These are phyloP conservation scores for Lithophane semibrunnea DNA, from an alignment of 2,888 invertebrate species.

Conservation along the genomic window DNA sequence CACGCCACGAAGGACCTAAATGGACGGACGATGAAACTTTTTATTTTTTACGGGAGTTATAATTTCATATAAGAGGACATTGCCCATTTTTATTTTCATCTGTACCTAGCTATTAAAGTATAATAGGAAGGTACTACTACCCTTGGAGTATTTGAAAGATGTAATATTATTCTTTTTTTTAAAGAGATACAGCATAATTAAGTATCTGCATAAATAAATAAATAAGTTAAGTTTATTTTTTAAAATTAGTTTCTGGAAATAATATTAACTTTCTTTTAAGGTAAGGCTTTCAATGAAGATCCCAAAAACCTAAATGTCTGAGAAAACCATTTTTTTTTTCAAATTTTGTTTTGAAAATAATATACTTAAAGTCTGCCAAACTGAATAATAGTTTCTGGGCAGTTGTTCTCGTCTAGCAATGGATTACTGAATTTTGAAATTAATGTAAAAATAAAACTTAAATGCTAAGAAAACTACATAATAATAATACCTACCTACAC, in stretches of 20 bases:
- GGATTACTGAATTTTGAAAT: too few relatives aligned
- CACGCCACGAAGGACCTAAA: slow-evolving; percentile 6
- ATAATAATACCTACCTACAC: too few relatives aligned
- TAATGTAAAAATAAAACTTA: too few relatives aligned
- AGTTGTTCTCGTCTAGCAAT: too few relatives aligned
- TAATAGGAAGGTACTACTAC: neutral
- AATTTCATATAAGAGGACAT: neutral
- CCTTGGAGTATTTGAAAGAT: neutral
- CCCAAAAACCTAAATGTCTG: neutral
- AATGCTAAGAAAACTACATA: too few relatives aligned
- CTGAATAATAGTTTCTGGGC: too few relatives aligned
- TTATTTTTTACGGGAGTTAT: slow-evolving; percentile 21
- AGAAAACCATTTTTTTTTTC: too few relatives aligned
- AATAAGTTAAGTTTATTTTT: too few relatives aligned
- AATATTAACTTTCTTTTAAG: neutral
- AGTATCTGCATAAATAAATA: neutral
- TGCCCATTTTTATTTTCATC: neutral
- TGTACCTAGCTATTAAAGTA: neutral
- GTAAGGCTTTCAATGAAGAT: neutral
- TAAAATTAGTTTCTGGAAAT: too few relatives aligned
- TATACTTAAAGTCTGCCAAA: too few relatives aligned
- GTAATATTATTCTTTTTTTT: neutral
- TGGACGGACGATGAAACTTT: slow-evolving; percentile 14
- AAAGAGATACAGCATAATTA: neutral
- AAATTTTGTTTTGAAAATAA: too few relatives aligned